Evolutionary conservation across 1,140 invertebrate species (phyloP), one percentile per base, ranked within the genome.

Genomic region (Drosophila kepulauana): DNA sequence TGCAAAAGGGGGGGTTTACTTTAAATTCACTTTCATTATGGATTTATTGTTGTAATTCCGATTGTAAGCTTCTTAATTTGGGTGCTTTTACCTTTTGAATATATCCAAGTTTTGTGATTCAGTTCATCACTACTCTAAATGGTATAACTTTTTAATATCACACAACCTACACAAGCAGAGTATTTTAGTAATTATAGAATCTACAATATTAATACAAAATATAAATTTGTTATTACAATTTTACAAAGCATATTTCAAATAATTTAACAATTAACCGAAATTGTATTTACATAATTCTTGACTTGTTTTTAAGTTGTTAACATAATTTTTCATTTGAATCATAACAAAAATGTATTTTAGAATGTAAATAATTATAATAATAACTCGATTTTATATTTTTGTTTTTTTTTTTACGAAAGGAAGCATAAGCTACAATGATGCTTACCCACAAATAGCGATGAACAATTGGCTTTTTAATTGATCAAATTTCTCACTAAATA

Each of bases 1-100:
- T 35, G 45, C 20, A 16, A 11, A 59, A 59, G 45, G 3, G 8
- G 45, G 3, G 8, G 13, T n/a, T 49, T 51, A 59, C 35, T 45
- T 45, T 73, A 25, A 67, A 52, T 56, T 52, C 28, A 25, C 11
- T 57, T 54, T 67, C 20, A 72, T 28, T 54, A 52, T 38, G 35
- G 35, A 10, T 54, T 59, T 51, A 73, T 66, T 58, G 59, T 15
- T 28, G 54, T 54, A 65, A 49, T 15, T 57, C 33, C 8, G 15
- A 4, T 41, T 51, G 20, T 52, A 54, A 52, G 20, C 54, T 62
- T 51, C 45, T 49, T 15, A 13, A 51, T 62, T 62, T 51, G 3
- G 45, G 13, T 20, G 16, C n/a, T 16, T 20, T 33, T 13, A 48
- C 48, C 10, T 4, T 1, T 11, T 45, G 15, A n/a, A 25, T 13